phyloP scores from a whole-genome alignment of 2,797 vertebrate species.

The Telmatherina bonti region DNA sequence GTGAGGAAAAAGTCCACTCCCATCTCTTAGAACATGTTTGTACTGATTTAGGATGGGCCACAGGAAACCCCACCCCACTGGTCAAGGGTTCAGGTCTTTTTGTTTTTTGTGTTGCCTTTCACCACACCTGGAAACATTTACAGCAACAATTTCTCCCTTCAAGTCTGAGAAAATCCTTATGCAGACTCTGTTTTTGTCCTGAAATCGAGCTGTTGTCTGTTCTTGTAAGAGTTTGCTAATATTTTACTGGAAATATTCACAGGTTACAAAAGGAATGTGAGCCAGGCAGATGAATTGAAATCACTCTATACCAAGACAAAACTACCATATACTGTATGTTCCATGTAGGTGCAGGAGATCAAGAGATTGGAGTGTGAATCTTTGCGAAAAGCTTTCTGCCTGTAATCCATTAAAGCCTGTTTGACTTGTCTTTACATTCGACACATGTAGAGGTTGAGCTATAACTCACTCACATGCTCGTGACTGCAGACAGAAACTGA shows the following conservation, averaged over 20 bases:
- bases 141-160: neutral
- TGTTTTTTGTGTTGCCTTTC: neutral
- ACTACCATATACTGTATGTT: neutral
- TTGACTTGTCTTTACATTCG: conserved; percentile 31
- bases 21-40: too few relatives aligned
- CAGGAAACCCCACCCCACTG: neutral
- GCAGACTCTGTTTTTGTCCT: neutral
- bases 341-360: too few relatives aligned
- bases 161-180: neutral
- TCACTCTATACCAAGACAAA: neutral
- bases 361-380: too few relatives aligned
- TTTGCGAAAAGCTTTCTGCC: conserved; percentile 9
- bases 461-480: conserved; percentile 6
- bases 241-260: neutral
- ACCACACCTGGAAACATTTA: conserved; percentile 3
- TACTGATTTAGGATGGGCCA: neutral
- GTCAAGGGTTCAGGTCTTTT: neutral
- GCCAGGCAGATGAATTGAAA: neutral
- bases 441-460: conserved; percentile 1
- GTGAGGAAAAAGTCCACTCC: too few relatives aligned
- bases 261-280: neutral
- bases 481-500: neutral
- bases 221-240: neutral
- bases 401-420: conserved; percentile 20
- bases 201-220: neutral